Percentiles rank a stretch among this genome's conserved stretches.
Conservation (phyloP, 2,888 invertebrate genomes). For the Meteorus colon region DNA sequence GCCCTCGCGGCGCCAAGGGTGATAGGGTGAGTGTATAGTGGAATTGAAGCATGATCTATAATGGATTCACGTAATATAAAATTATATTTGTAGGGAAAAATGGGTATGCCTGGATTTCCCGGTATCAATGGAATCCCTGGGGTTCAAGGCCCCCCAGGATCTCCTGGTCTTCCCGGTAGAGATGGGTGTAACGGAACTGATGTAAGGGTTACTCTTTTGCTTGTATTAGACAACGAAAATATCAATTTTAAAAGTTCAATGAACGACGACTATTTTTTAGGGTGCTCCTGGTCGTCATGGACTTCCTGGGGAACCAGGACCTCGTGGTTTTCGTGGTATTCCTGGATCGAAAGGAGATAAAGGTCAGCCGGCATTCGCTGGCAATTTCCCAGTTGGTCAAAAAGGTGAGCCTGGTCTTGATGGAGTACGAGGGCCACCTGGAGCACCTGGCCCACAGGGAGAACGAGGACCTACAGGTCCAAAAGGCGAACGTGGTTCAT, state of each 20-base stretch:
- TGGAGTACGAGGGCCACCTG: constrained; percentile 81
- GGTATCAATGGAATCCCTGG: constrained; percentile 86
- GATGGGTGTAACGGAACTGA: constrained; percentile 98
- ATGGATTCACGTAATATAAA: neutral
- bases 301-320: constrained; percentile 81
- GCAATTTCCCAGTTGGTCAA: constrained; percentile 84
- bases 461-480: constrained; percentile 77
- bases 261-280: constrained; percentile 68
- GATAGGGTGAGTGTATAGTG: constrained; percentile 76
- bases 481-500: constrained; percentile 78
- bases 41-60: neutral
- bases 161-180: constrained; percentile 87
- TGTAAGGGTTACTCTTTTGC: constrained; percentile 75
- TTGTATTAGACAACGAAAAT: too few species aligned
- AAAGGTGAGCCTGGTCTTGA: constrained; percentile 89
- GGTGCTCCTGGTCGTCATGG: constrained; percentile 86
- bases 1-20: constrained; percentile 88
- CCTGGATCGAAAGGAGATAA: constrained; percentile 84
- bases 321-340: constrained; percentile 82
- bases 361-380: constrained; percentile 86
- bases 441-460: constrained; percentile 80
- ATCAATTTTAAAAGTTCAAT: too few species aligned
- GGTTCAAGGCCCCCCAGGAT: constrained; percentile 79
- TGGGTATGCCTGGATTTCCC: constrained; percentile 90
- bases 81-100: constrained; percentile 78